Evolutionary conservation across 2,888 invertebrate genomes (phyloP), one percentile per base, ranked within the genome.

Genomic region (Achlya flavicornis): DNA sequence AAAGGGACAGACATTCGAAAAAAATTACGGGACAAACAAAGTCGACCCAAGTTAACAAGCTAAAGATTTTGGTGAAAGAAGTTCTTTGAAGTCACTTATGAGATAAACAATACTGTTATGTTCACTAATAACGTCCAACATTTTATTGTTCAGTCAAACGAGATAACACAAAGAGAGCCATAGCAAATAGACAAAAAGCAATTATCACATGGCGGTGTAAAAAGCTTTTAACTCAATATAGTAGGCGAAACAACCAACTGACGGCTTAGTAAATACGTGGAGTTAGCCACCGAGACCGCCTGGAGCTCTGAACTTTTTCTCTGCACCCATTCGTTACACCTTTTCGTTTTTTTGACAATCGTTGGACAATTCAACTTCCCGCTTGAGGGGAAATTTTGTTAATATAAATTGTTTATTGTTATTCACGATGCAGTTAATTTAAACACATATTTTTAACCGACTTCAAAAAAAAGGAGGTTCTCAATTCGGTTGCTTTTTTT

Each of bases 241-340:
- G 75, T 70, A 77, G 67, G 61, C 66, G 65, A 66, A 68, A 70
- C 70, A 67, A 59, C 67, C 63, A 53, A 19, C 53, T 53, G n/a
- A 53, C 65, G 65, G 67, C 69, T 71, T 70, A 74, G 74, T 75
- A 77, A 69, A 71, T 73, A 69, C 74, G 71, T 68, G 53, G 41
- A 41, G 41, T 41, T 53, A 53, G 53, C 53, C 53, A 53, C 53
- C 66, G 66, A 70, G 74, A 69, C 73, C 61, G 67, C 69, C 72
- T 68, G 68, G 68, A 67, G 72, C 78, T 68, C 72, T 38, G 38
- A 84, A 88, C 83, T 86, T 86, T 83, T 79, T 74, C 80, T 77
- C 78, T 74, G 67, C 75, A 66, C 67, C 78, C 78, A 77, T 80
- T 81, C 78, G 72, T 75, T 26, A 16, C 12, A 74, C 71, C 76